Conservation (phyloP, 2,113 vertebrate species). For the Nothocercus nigrocapillus region DNA sequence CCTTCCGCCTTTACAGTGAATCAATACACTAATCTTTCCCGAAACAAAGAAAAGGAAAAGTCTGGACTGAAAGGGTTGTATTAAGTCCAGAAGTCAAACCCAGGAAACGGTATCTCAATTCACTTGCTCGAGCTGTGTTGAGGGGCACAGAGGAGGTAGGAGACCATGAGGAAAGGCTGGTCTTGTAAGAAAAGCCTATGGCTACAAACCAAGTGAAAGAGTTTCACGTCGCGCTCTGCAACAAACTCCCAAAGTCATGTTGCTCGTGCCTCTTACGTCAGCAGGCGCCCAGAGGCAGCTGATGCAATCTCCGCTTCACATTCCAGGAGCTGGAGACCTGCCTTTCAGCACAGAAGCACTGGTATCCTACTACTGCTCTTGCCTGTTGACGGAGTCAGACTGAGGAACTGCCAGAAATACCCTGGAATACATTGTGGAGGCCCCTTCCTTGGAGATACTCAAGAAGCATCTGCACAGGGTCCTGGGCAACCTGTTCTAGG, state of each 20-base stretch:
- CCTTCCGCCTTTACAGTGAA: neutral
- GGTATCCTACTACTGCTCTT: neutral
- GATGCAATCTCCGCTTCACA: neutral
- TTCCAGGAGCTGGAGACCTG: neutral
- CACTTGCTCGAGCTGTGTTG: neutral
- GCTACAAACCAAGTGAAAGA: neutral
- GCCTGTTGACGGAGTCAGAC: accelerated
- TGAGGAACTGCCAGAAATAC: neutral
- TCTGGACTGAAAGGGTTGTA: neutral
- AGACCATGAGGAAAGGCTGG: neutral
- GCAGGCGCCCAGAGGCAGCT: neutral
- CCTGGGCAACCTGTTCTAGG: no score
- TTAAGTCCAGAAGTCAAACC: neutral
- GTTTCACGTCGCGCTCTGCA: neutral
- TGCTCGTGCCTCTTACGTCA: accelerated
- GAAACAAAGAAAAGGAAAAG: neutral
- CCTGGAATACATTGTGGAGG: no score
- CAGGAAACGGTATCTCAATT: neutral
- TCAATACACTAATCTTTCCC: neutral
- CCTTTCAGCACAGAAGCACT: neutral
- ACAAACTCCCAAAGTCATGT: neutral
- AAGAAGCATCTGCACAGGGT: no score
- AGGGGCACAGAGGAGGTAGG: neutral
- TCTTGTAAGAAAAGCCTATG: neutral
- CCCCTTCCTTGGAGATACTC: no score